A percentile compares a stretch with the other conserved stretches of the same genome.
phyloP scores from a whole-genome alignment of 2,888 invertebrate genomes.

The Acronicta alni region DNA sequence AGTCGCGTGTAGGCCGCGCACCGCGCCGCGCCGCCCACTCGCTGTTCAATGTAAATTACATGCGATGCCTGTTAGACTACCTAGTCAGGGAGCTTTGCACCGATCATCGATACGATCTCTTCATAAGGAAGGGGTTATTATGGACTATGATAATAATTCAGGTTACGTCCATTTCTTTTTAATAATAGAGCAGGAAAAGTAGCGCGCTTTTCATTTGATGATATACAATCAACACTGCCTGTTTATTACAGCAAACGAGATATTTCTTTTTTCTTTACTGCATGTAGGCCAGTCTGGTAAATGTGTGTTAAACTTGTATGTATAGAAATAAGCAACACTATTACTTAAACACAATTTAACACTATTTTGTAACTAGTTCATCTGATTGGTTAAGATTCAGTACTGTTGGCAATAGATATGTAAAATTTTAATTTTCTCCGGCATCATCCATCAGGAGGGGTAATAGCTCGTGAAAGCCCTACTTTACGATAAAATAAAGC shows the following conservation, averaged over 20 bases:
- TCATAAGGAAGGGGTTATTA: not conserved
- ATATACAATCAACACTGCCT: not conserved
- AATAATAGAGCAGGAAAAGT: not conserved
- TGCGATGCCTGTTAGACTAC: slow-evolving; percentile 2
- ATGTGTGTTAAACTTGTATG: too few species aligned
- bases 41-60: slow-evolving; percentile 40
- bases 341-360: too few species aligned
- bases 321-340: too few species aligned
- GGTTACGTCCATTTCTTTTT: slow-evolving; percentile 1
- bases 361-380: too few species aligned
- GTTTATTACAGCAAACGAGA: not conserved
- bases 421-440: too few species aligned
- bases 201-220: not conserved
- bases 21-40: slow-evolving; percentile 9
- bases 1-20: slow-evolving; percentile 1
- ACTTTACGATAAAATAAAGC: not conserved
- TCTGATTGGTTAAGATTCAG: too few species aligned
- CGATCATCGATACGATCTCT: not conserved
- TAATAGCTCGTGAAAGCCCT: too few species aligned
- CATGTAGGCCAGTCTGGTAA: too few species aligned
- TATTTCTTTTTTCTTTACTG: too few species aligned
- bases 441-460: too few species aligned
- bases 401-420: too few species aligned
- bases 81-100: slow-evolving; percentile 7
- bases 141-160: not conserved